phyloP scores from a whole-genome alignment of 2,888 invertebrate genomes.

The Mesorhabditis belari region DNA sequence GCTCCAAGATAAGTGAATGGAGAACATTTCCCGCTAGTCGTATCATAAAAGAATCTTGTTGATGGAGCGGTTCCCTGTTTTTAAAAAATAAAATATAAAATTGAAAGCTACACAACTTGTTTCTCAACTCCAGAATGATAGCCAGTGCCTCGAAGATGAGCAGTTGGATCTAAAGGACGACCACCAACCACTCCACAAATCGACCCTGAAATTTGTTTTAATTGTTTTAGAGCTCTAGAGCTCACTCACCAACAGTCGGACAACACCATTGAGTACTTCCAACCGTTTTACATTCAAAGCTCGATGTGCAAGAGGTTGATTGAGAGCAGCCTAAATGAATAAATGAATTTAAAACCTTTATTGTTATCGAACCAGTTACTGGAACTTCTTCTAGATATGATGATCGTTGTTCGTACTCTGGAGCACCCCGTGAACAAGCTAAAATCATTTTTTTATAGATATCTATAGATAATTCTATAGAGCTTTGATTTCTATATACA shows the following conservation, averaged over 20 bases:
- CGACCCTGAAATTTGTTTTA: slow-evolving; percentile 24
- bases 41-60: slow-evolving; percentile 36
- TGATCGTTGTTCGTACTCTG: slow-evolving; percentile 32
- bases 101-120: slow-evolving; percentile 10
- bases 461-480: not conserved
- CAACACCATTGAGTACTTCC: slow-evolving; percentile 41
- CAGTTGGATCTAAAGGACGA: slow-evolving; percentile 32
- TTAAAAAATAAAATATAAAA: not conserved
- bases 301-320: slow-evolving; percentile 23
- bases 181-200: slow-evolving; percentile 38
- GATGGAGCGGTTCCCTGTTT: slow-evolving; percentile 29
- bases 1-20: slow-evolving; percentile 39
- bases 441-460: slow-evolving; percentile 2
- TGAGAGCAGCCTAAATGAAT: slow-evolving; percentile 21
- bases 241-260: slow-evolving; percentile 22
- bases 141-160: slow-evolving; percentile 20
- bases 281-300: slow-evolving; percentile 36
- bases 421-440: slow-evolving; percentile 35
- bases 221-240: not conserved
- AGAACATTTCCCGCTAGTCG: slow-evolving; percentile 27
- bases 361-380: slow-evolving; percentile 11
- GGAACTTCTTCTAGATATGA: slow-evolving; percentile 34
- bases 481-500: not conserved
- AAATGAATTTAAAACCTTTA: not conserved
- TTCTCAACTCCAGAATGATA: slow-evolving; percentile 37